phyloP scores from a whole-genome alignment of 1,140 invertebrate genomes.

The Stegodyphus dumicola region DNA sequence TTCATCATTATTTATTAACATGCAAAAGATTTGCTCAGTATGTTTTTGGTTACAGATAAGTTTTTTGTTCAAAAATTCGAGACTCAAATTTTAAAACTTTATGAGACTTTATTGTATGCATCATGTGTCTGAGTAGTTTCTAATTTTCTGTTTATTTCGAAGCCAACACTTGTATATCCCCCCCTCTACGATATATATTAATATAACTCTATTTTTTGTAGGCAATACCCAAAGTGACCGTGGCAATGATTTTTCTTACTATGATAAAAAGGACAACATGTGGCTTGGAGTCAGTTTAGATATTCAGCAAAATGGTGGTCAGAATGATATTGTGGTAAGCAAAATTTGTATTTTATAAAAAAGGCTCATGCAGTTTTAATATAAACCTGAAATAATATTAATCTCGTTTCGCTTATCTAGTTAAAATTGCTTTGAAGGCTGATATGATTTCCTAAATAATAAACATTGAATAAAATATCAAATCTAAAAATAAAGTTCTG shows the following conservation, averaged over 20 bases:
- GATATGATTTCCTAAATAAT: not conserved
- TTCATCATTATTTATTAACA: too few species aligned
- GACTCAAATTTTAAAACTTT: too few species aligned
- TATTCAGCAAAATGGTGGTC: constrained; percentile 16
- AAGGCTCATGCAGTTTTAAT: too few species aligned
- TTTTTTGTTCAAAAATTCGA: too few species aligned
- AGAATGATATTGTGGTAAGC: constrained; percentile 56
- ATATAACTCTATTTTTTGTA: not conserved
- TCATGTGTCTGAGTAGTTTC: too few species aligned
- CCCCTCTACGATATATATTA: too few species aligned
- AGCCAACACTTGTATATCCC: too few species aligned
- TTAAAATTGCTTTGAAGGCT: not conserved
- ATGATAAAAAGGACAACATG: constrained; percentile 59
- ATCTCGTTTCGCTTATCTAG: not conserved
- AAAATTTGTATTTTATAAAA: not conserved
- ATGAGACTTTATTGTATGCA: too few species aligned
- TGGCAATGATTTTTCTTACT: not conserved
- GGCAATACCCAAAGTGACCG: constrained; percentile 28
- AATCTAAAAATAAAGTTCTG: not conserved
- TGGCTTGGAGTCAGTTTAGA: constrained; percentile 58
- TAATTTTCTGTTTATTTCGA: too few species aligned
- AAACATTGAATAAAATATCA: not conserved
- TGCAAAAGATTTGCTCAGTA: too few species aligned
- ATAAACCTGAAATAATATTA: not conserved
- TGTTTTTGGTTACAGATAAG: too few species aligned